A percentile compares a stretch with the other conserved stretches of the same genome.
Conservation (phyloP, 2,797 vertebrate species). For the Staurois parvus region DNA sequence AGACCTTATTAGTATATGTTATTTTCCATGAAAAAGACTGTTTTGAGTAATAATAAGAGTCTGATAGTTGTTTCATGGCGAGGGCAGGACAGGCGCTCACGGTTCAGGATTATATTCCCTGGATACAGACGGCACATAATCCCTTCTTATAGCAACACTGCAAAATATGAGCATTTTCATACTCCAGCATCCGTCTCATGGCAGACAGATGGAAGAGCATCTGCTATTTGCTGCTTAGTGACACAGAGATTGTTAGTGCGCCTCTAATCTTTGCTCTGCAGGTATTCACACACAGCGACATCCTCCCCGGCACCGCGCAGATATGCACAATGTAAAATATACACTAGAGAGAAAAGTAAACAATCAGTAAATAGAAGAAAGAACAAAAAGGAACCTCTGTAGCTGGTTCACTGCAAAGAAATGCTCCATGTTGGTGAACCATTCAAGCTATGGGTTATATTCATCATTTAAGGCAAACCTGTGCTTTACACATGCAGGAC, state of each 20-base stretch:
- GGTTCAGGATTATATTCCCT: conserved; percentile 64
- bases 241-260: conserved; percentile 45
- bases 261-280: conserved; percentile 36
- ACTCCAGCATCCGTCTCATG: conserved; percentile 64
- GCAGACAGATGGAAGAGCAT: conserved; percentile 62
- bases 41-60: conserved; percentile 24
- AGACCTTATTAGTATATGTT: neutral
- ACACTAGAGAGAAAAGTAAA: neutral
- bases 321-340: conserved; percentile 20
- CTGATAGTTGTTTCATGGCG: neutral
- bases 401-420: neutral
- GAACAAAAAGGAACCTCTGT: neutral
- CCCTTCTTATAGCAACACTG: conserved; percentile 66
- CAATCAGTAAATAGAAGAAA: neutral
- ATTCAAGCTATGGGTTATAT: neutral
- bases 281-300: conserved; percentile 47
- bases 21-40: conserved; percentile 29
- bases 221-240: conserved; percentile 63
- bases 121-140: conserved; percentile 65
- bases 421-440: neutral
- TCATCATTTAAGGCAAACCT: neutral
- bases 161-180: conserved; percentile 68
- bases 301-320: neutral
- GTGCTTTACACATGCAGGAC: too few species aligned
- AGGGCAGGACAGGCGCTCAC: conserved; percentile 24